Base-by-base conservation (phyloP, 30 jellyfish, hydroid and myxozoan genomes). In the Cassiopea andromeda region DNA sequence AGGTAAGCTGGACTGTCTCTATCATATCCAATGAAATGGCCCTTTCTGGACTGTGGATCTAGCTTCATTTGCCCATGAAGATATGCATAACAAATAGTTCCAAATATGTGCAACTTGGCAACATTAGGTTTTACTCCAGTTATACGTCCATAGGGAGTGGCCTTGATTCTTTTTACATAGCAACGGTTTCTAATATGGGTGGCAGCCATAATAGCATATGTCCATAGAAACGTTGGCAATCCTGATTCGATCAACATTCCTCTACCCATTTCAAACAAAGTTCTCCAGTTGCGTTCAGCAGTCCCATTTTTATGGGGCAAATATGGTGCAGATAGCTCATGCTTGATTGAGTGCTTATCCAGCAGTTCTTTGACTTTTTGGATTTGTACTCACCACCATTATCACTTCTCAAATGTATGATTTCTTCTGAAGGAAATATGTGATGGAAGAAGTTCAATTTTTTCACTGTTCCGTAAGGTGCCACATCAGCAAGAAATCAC, bases 81-180 rank as follows among this genome's bases (percentile, higher is more conserved):
- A 74, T 89, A 89, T 27, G 97, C 84, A 82, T 80, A 89, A 73
- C 97, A 89, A 6, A 73, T 69, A 18, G 84, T 12, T 58, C 88
- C 97, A 89, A 89, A 89, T 2, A 73, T 73, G 74, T 82, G 46
- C 83, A 89, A 66, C 54, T 73, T 81, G n/a, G 69, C 27, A 45
- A 89, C 38, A 78, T 89, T 15, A 2, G 97, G 97, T 70, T 89
- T 89, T 50, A 74, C 46, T 45, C 94, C 96, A 48, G 96, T 89
- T 2, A 89, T 49, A 4, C 68, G 49, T 2, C 96, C 89, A 72
- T 89, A 89, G 2, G 96, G 94, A 38, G 95, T 89, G 71, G 48
- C 48, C 88, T 80, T 64, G 13, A 73, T 90, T 54, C 96, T 48
- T 12, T 81, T 69, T 27, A 81, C 91, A 58, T 81, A 61, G 86